Base-by-base conservation (phyloP, 2,113 vertebrate species). In the Rhodinocichla rosea region DNA sequence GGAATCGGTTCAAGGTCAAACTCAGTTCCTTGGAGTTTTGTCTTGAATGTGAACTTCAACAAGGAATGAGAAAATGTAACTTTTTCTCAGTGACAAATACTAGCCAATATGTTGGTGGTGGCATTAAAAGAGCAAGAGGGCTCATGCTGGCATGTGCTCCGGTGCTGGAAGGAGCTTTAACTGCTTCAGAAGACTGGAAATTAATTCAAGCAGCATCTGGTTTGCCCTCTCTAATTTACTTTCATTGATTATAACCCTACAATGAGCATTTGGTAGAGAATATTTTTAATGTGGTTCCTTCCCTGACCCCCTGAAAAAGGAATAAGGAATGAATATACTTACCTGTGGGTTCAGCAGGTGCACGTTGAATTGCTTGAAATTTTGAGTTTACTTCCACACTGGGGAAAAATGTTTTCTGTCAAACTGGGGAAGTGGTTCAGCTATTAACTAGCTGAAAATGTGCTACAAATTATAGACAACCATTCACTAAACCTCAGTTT, bases 1-100 rank as follows among this genome's bases (percentile, higher is more conserved):
- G 94, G 91, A 97, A 86, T 55, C 2, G 0, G 44, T 97, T 97
- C 94, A 97, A 97, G 95, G 94, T 97, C 92, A 97, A 96, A 94
- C 94, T 93, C 81, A 96, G 96, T 97, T 97, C 94, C 89, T 94
- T 93, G 79, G 56, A 83, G 87, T 95, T 95, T 87, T 79, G 47
- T 95, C 83, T 94, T 64, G 62, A 95, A 90, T 7, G 15, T 89
- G 86, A 97, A 95, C 74, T 94, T 92, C 53, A 71, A 10, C 9
- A 57, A 78, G 52, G 35, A 90, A 74, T 42, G 47, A 88, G 64
- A 80, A 92, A 52, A 23, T 26, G 49, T 35, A n/a, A 50, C 40
- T 81, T 84, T 73, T 68, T 22, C 59, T 50, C 50, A 23, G 57
- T 60, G 78, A 78, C 67, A 94, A 70, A 62, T 33, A 6, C 18